Evolutionary conservation across 2,797 vertebrate genomes (phyloP).

Genomic region (Carduelis carduelis): DNA sequence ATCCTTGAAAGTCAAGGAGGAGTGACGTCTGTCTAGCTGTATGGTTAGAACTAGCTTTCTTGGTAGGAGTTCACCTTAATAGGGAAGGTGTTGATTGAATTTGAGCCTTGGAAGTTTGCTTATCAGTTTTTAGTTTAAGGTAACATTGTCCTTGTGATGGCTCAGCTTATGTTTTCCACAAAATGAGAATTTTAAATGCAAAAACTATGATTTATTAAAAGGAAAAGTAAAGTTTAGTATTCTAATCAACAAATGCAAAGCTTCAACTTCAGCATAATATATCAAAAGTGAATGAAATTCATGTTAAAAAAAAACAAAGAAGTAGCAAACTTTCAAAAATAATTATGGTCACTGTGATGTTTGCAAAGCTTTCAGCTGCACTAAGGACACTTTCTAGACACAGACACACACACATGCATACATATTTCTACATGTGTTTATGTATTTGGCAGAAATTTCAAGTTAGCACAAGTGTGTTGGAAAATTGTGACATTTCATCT

Average conservation of each 20-base stretch:
- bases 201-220: background rate
- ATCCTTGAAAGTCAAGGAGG: background rate
- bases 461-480: background rate
- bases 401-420: fast-evolving
- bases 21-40: background rate
- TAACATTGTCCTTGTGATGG: fast-evolving
- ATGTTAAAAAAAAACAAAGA: background rate
- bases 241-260: background rate
- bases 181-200: background rate
- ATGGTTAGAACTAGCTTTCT: background rate
- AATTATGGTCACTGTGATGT: background rate
- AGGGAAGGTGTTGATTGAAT: background rate
- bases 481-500: background rate
- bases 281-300: background rate
- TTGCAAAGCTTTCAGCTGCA: background rate
- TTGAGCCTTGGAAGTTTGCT: background rate
- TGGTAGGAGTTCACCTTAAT: background rate
- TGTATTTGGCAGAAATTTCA: background rate
- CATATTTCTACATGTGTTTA: background rate
- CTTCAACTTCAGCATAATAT: background rate
- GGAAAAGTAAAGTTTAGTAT: background rate
- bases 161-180: background rate
- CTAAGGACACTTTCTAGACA: background rate
- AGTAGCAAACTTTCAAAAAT: background rate
- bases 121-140: background rate